Conservation (phyloP, 2,888 invertebrate genomes). For the Dioctria linearis region DNA sequence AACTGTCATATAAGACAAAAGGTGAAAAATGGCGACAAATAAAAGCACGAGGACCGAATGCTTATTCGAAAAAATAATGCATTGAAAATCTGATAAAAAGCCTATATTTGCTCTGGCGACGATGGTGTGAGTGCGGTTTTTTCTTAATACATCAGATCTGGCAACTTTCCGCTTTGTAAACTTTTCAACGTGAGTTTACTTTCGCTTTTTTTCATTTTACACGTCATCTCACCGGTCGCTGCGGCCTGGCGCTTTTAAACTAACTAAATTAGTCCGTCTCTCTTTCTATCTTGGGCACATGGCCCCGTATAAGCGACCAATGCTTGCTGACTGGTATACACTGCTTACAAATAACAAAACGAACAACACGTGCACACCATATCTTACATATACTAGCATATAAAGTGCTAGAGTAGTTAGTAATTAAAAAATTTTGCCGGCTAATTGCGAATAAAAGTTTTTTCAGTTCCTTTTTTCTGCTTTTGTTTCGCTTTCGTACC, state of each 20-base stretch:
- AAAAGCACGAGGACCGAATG: conserved; percentile 2
- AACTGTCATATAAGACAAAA: conserved; percentile 33
- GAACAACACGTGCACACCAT: too few relatives aligned
- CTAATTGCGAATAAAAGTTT: neutral
- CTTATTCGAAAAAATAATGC: conserved; percentile 5
- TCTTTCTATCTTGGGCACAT: neutral
- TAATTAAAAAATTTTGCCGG: neutral
- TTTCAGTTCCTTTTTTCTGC: neutral
- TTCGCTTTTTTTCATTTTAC: conserved; percentile 18
- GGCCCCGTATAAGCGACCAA: neutral
- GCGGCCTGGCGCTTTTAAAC: neutral
- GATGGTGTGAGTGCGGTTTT: neutral
- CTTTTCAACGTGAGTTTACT: conserved; percentile 1
- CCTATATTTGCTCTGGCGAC: neutral
- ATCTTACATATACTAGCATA: too few relatives aligned
- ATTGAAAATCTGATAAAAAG: conserved; percentile 34
- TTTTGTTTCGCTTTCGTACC: neutral
- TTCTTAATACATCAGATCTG: neutral
- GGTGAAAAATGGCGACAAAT: conserved; percentile 36
- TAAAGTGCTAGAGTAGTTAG: neutral
- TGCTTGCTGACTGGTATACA: neutral
- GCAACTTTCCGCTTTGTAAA: neutral
- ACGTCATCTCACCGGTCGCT: neutral
- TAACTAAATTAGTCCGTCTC: conserved; percentile 1
- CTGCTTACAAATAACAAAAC: too few relatives aligned